Percentiles rank a stretch among this genome's conserved stretches.
These are phyloP conservation scores for Polietes domitor DNA, from an alignment of 2,888 invertebrate species.

Conservation along the genomic window DNA sequence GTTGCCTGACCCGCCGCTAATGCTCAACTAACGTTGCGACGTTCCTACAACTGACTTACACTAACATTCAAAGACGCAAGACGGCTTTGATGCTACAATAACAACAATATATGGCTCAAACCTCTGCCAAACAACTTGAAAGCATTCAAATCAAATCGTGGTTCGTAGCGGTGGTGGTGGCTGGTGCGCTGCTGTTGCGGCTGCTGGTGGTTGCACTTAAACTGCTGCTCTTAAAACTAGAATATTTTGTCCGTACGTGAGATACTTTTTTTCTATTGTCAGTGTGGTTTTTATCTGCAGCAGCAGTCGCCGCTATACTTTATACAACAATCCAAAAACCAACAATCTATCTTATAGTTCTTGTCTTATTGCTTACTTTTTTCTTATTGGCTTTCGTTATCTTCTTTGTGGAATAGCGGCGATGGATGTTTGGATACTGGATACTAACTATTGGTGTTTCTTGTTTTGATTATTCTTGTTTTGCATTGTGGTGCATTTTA, in stretches of 20 bases:
- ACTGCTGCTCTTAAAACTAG: slow-evolving; percentile 29
- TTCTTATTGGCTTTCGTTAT: slow-evolving; percentile 16
- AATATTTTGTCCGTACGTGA: not conserved
- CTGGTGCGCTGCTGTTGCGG: not conserved
- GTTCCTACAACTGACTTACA: not conserved
- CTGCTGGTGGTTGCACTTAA: not conserved
- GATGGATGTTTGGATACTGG: slow-evolving; percentile 21
- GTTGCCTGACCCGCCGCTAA: slow-evolving; percentile 17
- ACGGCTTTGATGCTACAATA: not conserved
- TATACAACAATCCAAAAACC: no score
- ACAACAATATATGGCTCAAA: no score
- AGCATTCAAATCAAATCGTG: slow-evolving; percentile 10
- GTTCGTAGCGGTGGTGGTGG: not conserved
- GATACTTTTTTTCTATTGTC: not conserved
- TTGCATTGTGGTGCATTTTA: not conserved
- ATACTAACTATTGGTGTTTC: slow-evolving; percentile 26
- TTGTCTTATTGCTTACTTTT: not conserved
- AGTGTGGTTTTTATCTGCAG: slow-evolving; percentile 8
- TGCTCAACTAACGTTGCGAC: not conserved
- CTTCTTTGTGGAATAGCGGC: slow-evolving; percentile 15
- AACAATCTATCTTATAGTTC: no score
- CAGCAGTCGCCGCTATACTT: no score
- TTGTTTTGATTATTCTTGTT: slow-evolving; percentile 48
- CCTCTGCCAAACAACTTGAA: not conserved
- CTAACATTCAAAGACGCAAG: not conserved